Evolutionary conservation across 2,888 invertebrate genomes (phyloP).

Genomic region (Mylabris sibirica): DNA sequence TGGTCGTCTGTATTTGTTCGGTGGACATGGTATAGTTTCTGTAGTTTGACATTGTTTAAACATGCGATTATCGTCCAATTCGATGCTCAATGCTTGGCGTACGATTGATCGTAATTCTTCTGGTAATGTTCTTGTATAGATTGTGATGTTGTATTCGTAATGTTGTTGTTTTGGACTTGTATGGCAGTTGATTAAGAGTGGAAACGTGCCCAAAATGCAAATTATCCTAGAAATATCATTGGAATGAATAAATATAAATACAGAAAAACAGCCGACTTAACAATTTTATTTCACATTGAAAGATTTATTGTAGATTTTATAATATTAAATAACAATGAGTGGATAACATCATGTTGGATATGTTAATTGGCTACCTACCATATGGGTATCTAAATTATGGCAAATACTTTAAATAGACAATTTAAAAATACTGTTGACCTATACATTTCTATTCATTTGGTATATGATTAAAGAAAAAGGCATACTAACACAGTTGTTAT

Average conservation of each 20-base stretch:
- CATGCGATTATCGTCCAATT: slow-evolving; percentile 37
- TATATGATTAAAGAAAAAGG: background rate
- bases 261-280: background rate
- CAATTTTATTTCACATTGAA: background rate
- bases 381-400: slow-evolving; percentile 12
- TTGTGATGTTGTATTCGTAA: slow-evolving; percentile 49
- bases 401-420: slow-evolving; percentile 11
- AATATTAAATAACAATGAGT: background rate
- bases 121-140: slow-evolving; percentile 56
- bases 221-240: slow-evolving; percentile 6
- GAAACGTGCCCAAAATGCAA: slow-evolving; percentile 15
- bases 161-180: slow-evolving; percentile 10
- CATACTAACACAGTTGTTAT: slow-evolving; percentile 5
- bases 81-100: slow-evolving; percentile 52
- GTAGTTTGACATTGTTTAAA: slow-evolving; percentile 56
- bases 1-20: slow-evolving; percentile 81
- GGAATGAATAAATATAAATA: too few relatives aligned
- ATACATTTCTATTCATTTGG: too few relatives aligned
- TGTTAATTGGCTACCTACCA: background rate
- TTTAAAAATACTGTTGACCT: slow-evolving; percentile 6
- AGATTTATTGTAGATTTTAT: background rate
- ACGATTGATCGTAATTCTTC: slow-evolving; percentile 54
- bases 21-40: slow-evolving; percentile 73
- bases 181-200: slow-evolving; percentile 15
- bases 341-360: background rate